Base-by-base conservation (phyloP, 2,888 invertebrate species). In the Oscheius sp. region DNA sequence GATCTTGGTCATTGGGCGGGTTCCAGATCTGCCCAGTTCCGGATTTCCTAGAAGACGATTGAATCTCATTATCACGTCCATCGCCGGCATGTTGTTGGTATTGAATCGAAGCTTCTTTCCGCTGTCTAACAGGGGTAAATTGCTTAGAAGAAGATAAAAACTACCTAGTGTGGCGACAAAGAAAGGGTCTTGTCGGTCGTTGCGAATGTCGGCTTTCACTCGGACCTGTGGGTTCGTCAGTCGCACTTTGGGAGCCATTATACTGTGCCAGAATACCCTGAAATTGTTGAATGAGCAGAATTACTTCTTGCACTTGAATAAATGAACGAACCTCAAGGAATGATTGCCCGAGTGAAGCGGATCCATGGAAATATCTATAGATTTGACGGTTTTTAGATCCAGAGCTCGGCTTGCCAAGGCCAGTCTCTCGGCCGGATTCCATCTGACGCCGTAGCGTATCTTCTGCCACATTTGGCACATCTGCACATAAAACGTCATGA, bases 381-480 rank as follows among this genome's bases (percentile, higher is more conserved):
- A 63, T 72, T 85, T 85, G 51, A 87, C 87, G 51, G 60, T 53
- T n/a, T 70, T 74, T 11, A 73, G 55, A 55, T 65, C 55, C n/a
- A 76, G 55, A 5, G 57, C 60, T 51, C 78, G 75, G 63, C 13
- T 78, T 11, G 86, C 88, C 1, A 87, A 79, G 0, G 85, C 85
- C n/a, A 82, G 73, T 29, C 83, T 66, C 60, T 85, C 85, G 0
- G 76, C 78, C 7, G 85, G 87, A 60, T 82, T 83, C 88, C 88
- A 88, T 9, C 84, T 77, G 1, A 88, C 88, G 10, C 87, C 88
- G 55, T 84, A 82, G 7, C 86, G 83, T 42, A 88, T 88, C 65
- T 79, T 79, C 74, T 79, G 72, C 88, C 88, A 88, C 78, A 88
- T 81, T 74, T 84, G 80, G 71, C 87, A 87, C 88, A 88, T 87